A percentile compares a stretch with the other conserved stretches of the same genome.
Evolutionary conservation across 1,140 invertebrate species (phyloP).

Genomic region (Penaeus japonicus): DNA sequence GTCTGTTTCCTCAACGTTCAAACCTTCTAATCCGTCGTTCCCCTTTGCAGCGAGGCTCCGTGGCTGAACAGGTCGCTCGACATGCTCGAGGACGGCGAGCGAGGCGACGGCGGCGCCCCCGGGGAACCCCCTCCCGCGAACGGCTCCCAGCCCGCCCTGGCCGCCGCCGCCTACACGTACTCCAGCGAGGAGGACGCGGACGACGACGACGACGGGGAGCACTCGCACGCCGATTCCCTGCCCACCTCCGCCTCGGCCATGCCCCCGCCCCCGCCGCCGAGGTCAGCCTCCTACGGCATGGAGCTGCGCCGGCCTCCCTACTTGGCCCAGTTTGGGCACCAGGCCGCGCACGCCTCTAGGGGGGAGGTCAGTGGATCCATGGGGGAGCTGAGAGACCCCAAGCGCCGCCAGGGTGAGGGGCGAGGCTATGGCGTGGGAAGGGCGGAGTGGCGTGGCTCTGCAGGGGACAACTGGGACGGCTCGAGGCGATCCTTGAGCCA

Average conservation of each 20-base stretch:
- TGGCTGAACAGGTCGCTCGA: conserved; percentile 57
- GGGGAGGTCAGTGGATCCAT: conserved; percentile 13
- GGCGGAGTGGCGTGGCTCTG: conserved; percentile 19
- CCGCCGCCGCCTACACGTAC: conserved; percentile 46
- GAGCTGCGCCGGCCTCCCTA: conserved; percentile 13
- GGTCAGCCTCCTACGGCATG: conserved; percentile 46
- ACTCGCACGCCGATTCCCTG: conserved; percentile 44
- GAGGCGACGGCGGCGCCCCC: neutral
- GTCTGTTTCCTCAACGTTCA: too few species aligned
- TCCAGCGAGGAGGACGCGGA: conserved; percentile 41
- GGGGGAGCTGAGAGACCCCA: too few species aligned
- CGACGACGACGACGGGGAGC: conserved; percentile 27
- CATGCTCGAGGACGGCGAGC: conserved; percentile 41
- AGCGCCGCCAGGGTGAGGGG: neutral
- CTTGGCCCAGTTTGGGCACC: neutral
- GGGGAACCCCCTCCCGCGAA: neutral
- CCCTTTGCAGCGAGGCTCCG: conserved; percentile 35
- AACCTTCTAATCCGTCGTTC: neutral
- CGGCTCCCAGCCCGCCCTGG: neutral
- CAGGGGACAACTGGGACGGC: neutral
- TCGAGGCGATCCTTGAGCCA: conserved; percentile 16
- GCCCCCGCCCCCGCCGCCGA: conserved; percentile 45
- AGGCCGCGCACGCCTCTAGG: neutral
- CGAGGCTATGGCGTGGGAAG: neutral
- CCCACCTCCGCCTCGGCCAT: conserved; percentile 28